Conservation (phyloP, 2,888 invertebrate species). For the Cacoxenus indagator region DNA sequence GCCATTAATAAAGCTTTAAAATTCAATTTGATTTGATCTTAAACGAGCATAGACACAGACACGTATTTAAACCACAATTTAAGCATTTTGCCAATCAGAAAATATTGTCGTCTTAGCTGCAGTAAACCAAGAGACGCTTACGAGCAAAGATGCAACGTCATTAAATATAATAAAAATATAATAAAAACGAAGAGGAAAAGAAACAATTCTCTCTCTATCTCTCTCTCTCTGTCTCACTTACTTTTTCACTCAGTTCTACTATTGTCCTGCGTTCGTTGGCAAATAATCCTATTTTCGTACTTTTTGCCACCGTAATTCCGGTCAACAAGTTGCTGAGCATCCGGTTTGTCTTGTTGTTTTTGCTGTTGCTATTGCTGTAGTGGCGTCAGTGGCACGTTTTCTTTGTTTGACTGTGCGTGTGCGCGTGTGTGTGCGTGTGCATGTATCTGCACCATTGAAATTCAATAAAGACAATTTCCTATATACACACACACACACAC, state of each 20-base stretch:
- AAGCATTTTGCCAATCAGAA: background rate
- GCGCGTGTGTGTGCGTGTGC: constrained; percentile 35
- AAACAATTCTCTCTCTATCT: too few relatives aligned
- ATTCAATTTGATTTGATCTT: background rate
- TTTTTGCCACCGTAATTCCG: constrained; percentile 56
- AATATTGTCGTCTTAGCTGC: background rate
- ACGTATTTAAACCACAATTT: background rate
- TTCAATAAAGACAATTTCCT: constrained; percentile 55
- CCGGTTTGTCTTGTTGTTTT: constrained; percentile 11
- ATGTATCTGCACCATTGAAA: constrained; percentile 51
- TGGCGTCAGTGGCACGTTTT: background rate
- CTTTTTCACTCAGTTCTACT: too few relatives aligned
- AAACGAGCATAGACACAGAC: background rate
- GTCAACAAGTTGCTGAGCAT: constrained; percentile 53
- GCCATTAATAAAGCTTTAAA: constrained; percentile 1
- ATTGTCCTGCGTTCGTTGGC: constrained; percentile 5
- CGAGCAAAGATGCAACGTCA: background rate
- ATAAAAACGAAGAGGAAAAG: background rate
- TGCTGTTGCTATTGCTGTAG: background rate
- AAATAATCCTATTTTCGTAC: constrained; percentile 59
- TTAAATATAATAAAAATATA: background rate
- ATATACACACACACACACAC: background rate
- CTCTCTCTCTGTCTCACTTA: too few relatives aligned
- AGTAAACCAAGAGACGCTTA: background rate
- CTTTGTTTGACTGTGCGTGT: background rate